Percentiles rank a stretch among this genome's conserved stretches.
phyloP scores from a whole-genome alignment of 2,113 vertebrate species.

The Toxostoma redivivum region DNA sequence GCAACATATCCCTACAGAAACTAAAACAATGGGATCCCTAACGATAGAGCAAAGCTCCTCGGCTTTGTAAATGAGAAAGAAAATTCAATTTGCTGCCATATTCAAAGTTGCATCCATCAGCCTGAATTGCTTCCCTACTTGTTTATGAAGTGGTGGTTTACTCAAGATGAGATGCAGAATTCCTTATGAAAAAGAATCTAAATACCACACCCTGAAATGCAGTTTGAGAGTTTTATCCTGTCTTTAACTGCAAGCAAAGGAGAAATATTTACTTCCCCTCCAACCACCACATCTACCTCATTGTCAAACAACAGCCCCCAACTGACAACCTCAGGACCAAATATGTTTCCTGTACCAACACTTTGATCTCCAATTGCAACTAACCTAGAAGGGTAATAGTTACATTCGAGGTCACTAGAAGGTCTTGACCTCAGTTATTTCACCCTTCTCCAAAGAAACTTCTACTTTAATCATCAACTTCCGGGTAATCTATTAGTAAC shows the following conservation, averaged over 20 bases:
- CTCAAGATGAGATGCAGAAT: background rate
- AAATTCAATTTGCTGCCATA: background rate
- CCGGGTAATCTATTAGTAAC: constrained; percentile 41
- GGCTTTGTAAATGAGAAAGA: background rate
- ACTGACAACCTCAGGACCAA: constrained; percentile 41
- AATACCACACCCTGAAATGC: background rate
- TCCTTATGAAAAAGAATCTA: background rate
- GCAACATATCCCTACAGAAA: background rate
- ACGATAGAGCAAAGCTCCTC: background rate
- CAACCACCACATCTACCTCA: background rate
- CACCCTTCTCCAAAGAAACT: constrained; percentile 44
- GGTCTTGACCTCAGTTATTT: constrained; percentile 60
- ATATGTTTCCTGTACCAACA: constrained; percentile 42
- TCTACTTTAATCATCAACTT: constrained; percentile 62
- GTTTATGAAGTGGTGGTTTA: background rate
- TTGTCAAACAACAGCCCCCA: constrained; percentile 7
- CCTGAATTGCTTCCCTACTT: background rate
- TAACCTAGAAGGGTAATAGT: constrained; percentile 58
- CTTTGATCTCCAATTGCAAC: constrained; percentile 71
- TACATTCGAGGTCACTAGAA: constrained; percentile 58
- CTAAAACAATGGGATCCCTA: background rate
- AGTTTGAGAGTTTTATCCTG: background rate
- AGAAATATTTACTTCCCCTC: background rate
- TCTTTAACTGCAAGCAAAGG: background rate
- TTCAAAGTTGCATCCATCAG: background rate